Base-by-base conservation (phyloP, 1,140 invertebrate species). In the Pseudachorutes palmiensis region DNA sequence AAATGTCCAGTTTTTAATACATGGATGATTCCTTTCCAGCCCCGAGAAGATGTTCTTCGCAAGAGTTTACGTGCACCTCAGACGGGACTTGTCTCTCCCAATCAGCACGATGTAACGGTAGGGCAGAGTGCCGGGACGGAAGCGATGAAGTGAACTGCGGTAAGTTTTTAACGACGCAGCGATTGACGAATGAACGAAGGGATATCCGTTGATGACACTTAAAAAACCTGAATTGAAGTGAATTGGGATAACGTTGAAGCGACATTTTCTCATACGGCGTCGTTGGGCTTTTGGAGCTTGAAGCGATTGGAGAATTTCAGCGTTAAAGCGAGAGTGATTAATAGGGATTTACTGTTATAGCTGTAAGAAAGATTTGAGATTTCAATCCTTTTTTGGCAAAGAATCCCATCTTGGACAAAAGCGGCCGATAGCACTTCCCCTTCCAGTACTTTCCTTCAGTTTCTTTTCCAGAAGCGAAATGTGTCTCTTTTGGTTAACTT, bases 111-210 rank as follows among this genome's bases (percentile, higher is more conserved):
- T 71, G 70, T 26, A 58, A 68, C 58, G 5, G 22, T 16, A n/a
- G 48, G 9, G 29, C 9, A 14, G 70, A 71, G 31, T 67, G 67
- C 66, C 16, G 24, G 12, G 57, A 71, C 65, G 57, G 69, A 28
- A 41, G 36, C 59, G 75, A 74, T 63, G 75, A 80, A 69, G 74
- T 75, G 14, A 51, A 88, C 80, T 94, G 91, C 84, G 51, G 51
- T 55, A 55, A 14, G 12, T 55, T 45, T 45, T n/a, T n/a, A n/a
- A n/a, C n/a, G n/a, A n/a, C n/a, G n/a, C n/a, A n/a, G n/a, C n/a
- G n/a, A n/a, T n/a, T n/a, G n/a, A n/a, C n/a, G n/a, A n/a, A n/a
- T n/a, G n/a, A n/a, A n/a, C n/a, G n/a, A n/a, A n/a, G n/a, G n/a
- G n/a, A n/a, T n/a, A n/a, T n/a, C n/a, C n/a, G n/a, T n/a, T n/a